Conservation (phyloP, 2,888 invertebrate genomes). For the Erannis defoliaria region DNA sequence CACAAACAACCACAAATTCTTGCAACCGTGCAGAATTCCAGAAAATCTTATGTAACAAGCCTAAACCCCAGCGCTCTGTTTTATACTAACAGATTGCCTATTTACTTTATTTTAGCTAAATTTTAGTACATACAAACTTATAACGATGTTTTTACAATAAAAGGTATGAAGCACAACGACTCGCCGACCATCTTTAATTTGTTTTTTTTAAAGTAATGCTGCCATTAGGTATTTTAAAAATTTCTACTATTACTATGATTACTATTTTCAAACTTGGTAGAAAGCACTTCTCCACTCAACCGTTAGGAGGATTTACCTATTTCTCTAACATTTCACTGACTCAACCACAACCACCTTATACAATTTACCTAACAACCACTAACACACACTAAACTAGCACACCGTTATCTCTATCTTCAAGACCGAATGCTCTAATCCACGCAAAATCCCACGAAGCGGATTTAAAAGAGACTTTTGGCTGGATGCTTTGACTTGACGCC, state of each 20-base stretch:
- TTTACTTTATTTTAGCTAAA: slow-evolving; percentile 12
- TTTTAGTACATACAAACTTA: slow-evolving; percentile 3
- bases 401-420: too few species aligned
- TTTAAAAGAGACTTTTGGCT: too few species aligned
- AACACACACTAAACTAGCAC: too few species aligned
- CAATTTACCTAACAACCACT: too few species aligned
- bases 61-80: not conserved
- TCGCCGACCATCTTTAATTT: slow-evolving; percentile 74
- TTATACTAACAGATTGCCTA: slow-evolving; percentile 8
- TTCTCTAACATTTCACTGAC: too few species aligned
- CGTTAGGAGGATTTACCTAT: too few species aligned
- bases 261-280: not conserved
- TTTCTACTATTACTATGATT: not conserved
- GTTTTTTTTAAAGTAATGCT: slow-evolving; percentile 24
- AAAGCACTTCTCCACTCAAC: not conserved
- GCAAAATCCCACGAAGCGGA: too few species aligned
- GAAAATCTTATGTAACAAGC: slow-evolving; percentile 31
- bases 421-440: too few species aligned
- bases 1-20: slow-evolving; percentile 76
- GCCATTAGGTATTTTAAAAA: not conserved
- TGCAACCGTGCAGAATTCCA: slow-evolving; percentile 61
- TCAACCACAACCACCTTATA: too few species aligned
- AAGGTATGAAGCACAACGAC: slow-evolving; percentile 71
- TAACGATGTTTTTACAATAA: slow-evolving; percentile 52
- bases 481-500: too few species aligned